phyloP scores from a whole-genome alignment of 2,797 vertebrate species.

The Dallia pectoralis region DNA sequence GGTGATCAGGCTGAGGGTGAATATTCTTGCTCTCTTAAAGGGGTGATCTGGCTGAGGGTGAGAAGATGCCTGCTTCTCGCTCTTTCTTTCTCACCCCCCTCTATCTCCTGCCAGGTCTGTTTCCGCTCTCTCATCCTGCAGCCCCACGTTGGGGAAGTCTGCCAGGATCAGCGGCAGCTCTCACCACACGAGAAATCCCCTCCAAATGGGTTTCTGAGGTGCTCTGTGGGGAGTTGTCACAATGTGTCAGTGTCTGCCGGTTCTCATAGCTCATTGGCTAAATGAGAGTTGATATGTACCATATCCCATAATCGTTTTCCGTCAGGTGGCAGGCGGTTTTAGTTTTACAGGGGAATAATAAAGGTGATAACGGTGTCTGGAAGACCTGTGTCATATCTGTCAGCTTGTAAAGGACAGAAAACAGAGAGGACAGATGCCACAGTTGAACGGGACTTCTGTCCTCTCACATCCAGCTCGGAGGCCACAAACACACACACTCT shows the following conservation, averaged over 20 bases:
- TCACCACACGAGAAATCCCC: background rate
- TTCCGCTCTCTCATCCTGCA: background rate
- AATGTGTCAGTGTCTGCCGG: background rate
- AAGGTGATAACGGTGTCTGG: background rate
- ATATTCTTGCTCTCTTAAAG: background rate
- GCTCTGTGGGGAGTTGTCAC: conserved; percentile 1
- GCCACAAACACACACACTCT: background rate
- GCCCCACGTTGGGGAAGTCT: background rate
- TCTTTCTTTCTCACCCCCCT: conserved; percentile 21
- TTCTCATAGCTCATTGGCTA: background rate
- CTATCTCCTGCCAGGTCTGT: background rate
- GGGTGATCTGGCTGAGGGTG: background rate
- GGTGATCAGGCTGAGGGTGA: too few species aligned
- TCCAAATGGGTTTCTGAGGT: background rate
- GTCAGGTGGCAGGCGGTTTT: background rate
- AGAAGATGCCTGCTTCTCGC: conserved; percentile 18
- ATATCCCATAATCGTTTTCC: background rate
- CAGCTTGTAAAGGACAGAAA: background rate
- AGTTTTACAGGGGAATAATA: background rate
- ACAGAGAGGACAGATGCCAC: conserved; percentile 2
- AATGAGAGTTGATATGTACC: conserved; percentile 5
- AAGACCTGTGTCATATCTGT: background rate
- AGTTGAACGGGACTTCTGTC: background rate
- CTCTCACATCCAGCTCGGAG: background rate
- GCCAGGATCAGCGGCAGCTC: background rate